Base-by-base conservation (phyloP, 92 coral and sea anemone species). In the Epizoanthus illoricatus region DNA sequence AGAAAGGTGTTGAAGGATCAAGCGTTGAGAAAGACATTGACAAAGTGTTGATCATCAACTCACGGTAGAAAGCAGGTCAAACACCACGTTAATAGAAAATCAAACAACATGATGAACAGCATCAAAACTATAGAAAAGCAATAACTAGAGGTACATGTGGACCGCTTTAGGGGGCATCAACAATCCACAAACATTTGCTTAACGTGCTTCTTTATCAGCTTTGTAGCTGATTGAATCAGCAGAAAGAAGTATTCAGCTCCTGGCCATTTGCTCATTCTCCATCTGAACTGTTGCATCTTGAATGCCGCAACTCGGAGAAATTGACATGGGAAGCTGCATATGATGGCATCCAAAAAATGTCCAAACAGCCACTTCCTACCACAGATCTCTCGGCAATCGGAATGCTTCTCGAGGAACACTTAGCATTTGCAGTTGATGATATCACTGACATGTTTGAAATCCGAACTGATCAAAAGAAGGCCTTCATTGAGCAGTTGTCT, bases 291-390 rank as follows among this genome's bases (percentile, higher is more conserved):
- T 61, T 72, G 52, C 52, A 72, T 52, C 52, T 72, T 52, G 62
- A 72, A 72, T 72, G 76, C 76, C 47, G 76, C 52, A 72, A 72
- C 76, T 72, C 76, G 11, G 76, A 72, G 52, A 72, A 62, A 72
- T 72, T 72, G 52, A 72, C 76, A 41, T 72, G 76, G 76, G 76
- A 72, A 72, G 76, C 76, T 49, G 76, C 76, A 61, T 72, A 72
- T 72, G 76, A 72, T 47, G 76, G 76, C 76, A 72, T 72, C 52
- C 47, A 72, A 20, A 61, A 72, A 72, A 72, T 72, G 76, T 61
- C 76, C 23, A 72, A 47, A 72, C 76, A 72, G 47, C 76, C 60
- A 72, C 76, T 72, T 72, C 54, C 76, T 62, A 73, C 76, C 10
- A 73, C 49, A 47, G 76, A 73, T 73, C 76, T 73, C 61, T 62